phyloP scores from a whole-genome alignment of 2,797 vertebrate species.

The Rhinichthys osculus region DNA sequence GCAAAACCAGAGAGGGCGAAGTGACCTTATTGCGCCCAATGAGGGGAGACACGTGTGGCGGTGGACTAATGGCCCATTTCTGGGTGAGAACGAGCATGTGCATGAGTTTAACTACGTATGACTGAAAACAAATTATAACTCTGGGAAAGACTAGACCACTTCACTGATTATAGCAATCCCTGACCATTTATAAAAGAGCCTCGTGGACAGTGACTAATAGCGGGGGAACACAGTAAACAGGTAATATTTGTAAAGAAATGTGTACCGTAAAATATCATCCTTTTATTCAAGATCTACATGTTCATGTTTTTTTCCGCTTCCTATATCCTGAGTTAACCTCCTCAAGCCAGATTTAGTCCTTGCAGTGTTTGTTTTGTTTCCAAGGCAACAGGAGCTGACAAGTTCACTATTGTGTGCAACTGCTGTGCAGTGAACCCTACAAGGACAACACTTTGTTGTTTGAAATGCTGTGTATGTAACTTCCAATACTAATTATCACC shows the following conservation, averaged over 20 bases:
- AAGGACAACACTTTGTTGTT: constrained; percentile 40
- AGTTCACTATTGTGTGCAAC: constrained; percentile 45
- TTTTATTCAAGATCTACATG: neutral
- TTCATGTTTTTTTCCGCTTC: constrained; percentile 16
- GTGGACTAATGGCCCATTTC: constrained; percentile 43
- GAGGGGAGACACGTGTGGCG: constrained; percentile 1
- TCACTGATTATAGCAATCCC: constrained; percentile 19
- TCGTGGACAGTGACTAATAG: constrained; percentile 17
- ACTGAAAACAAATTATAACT: constrained; percentile 47
- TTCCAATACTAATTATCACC: constrained; percentile 10
- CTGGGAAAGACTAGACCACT: constrained; percentile 27
- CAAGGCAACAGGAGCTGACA: constrained; percentile 48
- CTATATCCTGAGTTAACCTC: constrained; percentile 31
- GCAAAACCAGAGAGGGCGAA: constrained; percentile 8
- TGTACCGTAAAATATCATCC: constrained; percentile 5
- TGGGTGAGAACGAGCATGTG: neutral
- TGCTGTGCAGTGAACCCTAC: constrained; percentile 37
- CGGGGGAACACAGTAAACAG: neutral
- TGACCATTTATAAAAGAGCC: constrained; percentile 28
- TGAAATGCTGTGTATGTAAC: constrained; percentile 21
- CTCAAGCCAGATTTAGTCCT: constrained; percentile 17
- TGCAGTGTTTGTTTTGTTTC: constrained; percentile 36
- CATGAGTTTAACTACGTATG: constrained; percentile 37
- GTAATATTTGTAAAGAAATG: constrained; percentile 13
- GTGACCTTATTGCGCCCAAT: constrained; percentile 36